These are phyloP conservation scores for Oryctes rhinoceros DNA, from an alignment of 1,140 invertebrate genomes.

Conservation along the genomic window DNA sequence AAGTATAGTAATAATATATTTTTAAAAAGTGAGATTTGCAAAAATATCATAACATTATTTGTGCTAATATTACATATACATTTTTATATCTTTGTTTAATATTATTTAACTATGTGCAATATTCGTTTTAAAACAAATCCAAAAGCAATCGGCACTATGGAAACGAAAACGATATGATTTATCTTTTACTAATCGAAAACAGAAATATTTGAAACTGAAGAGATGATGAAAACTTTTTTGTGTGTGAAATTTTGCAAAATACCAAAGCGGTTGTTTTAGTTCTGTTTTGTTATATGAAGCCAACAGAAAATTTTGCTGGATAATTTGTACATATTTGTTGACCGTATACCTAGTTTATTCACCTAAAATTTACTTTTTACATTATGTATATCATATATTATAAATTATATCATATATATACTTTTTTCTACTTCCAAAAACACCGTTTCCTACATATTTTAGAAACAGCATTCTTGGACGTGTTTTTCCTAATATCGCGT, in stretches of 20 bases:
- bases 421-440: not conserved
- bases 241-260: constrained; percentile 30
- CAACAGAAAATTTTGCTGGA: constrained; percentile 40
- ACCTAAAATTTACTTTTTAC: constrained; percentile 47
- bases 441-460: not conserved
- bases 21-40: constrained; percentile 37
- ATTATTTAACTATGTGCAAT: constrained; percentile 40
- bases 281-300: constrained; percentile 48
- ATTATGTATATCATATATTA: constrained; percentile 44
- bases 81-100: constrained; percentile 35
- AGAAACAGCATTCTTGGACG: not conserved
- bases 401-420: constrained; percentile 42
- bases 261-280: constrained; percentile 47
- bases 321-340: constrained; percentile 57
- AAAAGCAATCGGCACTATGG: constrained; percentile 23
- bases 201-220: not conserved
- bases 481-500: constrained; percentile 44
- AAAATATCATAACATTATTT: constrained; percentile 37
- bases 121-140: constrained; percentile 18
- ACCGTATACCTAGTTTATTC: constrained; percentile 59
- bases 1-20: constrained; percentile 27
- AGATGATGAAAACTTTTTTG: not conserved
- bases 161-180: constrained; percentile 3
- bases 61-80: constrained; percentile 37
- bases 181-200: not conserved